Evolutionary conservation across 1,140 invertebrate genomes (phyloP), one percentile per base, ranked within the genome.

Genomic region (Galleria mellonella): DNA sequence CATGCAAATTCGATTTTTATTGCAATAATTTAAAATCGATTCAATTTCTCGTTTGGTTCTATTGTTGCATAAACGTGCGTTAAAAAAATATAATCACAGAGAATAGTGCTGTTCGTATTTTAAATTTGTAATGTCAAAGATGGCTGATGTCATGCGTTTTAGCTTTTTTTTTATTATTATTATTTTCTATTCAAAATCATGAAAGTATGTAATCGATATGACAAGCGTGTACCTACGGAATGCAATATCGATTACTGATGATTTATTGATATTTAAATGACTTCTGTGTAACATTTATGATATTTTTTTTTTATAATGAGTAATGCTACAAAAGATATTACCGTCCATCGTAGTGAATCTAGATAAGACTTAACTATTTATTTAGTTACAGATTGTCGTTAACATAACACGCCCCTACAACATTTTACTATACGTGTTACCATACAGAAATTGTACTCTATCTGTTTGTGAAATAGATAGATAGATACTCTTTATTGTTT

Each of bases 1-100:
- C 49, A 81, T 81, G 72, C 64, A 62, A 77, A 77, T 77, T 54
- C 47, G 42, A 62, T 52, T 45, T 65, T 61, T 55, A 49, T n/a
- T n/a, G n/a, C n/a, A n/a, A n/a, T n/a, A 55, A 59, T 60, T 55
- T 42, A 53, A 49, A 56, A 62, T 64, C 55, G 57, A 62, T 57
- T 55, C 44, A 51, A 56, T 63, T 54, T 49, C 41, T 17, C 47
- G 51, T 47, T 23, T 72, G 61, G 64, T 52, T 59, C 63, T 47
- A 47, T 67, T 74, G 53, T 67, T 66, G 50, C 44, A 69, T 73
- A 42, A 72, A 66, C 51, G 42, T 59, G 50, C 53, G 47, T 55
- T 40, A 42, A 43, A 8, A 36, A 1, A 10, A 33, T 12, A 10
- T n/a, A n/a, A n/a, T n/a, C n/a, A n/a, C n/a, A n/a, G n/a, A n/a